These are phyloP conservation scores for Rousettus madagascariensis DNA, from an alignment of 2,797 vertebrate species.

Conservation along the genomic window DNA sequence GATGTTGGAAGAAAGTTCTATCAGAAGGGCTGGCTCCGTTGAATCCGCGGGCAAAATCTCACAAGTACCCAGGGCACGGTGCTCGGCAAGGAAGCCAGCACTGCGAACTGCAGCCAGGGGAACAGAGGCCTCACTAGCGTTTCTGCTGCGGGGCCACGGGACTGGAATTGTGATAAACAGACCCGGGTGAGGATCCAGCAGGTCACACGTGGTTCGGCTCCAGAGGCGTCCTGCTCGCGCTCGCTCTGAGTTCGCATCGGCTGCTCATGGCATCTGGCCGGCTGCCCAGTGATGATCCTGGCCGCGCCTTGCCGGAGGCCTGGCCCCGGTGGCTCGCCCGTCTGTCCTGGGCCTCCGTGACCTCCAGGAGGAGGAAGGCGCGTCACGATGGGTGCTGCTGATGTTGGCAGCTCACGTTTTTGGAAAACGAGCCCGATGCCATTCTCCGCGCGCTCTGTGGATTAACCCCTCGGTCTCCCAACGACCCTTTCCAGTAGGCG, in stretches of 20 bases:
- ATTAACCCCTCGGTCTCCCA: background rate
- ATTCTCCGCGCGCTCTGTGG: accelerated
- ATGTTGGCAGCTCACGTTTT: accelerated
- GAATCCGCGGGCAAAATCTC: background rate
- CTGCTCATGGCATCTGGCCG: slow-evolving; percentile 41
- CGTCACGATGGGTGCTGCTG: background rate
- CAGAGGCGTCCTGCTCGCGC: background rate
- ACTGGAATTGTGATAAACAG: background rate
- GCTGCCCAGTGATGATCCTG: background rate
- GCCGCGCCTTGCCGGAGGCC: background rate
- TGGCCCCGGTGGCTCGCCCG: background rate
- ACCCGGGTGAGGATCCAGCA: background rate
- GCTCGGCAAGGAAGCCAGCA: accelerated
- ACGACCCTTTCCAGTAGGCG: background rate
- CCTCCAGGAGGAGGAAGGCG: background rate
- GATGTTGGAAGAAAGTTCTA: accelerated
- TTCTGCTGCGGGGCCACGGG: accelerated
- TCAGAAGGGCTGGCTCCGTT: background rate
- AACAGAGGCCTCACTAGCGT: accelerated
- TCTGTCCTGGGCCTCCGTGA: background rate
- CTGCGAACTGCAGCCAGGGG: background rate
- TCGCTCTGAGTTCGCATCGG: background rate
- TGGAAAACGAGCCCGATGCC: accelerated
- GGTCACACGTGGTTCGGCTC: background rate
- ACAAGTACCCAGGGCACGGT: accelerated